Conservation (phyloP, 37 sponge, comb jelly and placozoan species). For the Tethya wilhelma region DNA sequence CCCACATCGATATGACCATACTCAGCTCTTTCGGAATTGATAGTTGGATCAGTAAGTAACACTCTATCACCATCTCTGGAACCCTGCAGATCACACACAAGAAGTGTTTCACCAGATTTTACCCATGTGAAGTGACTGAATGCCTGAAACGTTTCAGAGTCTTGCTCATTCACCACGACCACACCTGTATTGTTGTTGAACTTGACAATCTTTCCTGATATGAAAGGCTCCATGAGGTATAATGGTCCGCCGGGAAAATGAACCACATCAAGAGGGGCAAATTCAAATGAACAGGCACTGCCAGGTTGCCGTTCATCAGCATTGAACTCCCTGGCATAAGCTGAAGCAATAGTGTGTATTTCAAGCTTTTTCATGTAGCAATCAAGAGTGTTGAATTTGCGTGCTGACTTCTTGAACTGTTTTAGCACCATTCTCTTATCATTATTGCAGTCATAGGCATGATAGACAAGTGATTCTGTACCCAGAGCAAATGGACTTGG, state of each 20-base stretch:
- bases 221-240: slow-evolving; percentile 42
- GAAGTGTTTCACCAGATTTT: slow-evolving; percentile 46
- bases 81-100: slow-evolving; percentile 77
- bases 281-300: background rate
- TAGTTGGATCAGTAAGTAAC: slow-evolving; percentile 72
- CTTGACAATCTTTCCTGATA: slow-evolving; percentile 59
- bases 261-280: slow-evolving; percentile 39
- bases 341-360: slow-evolving; percentile 39
- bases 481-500: slow-evolving; percentile 70
- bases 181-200: slow-evolving; percentile 69
- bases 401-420: slow-evolving; percentile 14
- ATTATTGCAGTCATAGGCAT: slow-evolving; percentile 49
- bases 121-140: slow-evolving; percentile 77
- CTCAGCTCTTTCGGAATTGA: slow-evolving; percentile 22
- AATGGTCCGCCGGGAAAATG: background rate
- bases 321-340: slow-evolving; percentile 68
- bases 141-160: slow-evolving; percentile 63
- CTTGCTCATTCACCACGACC: slow-evolving; percentile 17
- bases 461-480: slow-evolving; percentile 50
- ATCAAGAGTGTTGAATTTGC: slow-evolving; percentile 40
- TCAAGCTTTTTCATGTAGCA: slow-evolving; percentile 51
- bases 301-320: slow-evolving; percentile 24
- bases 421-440: slow-evolving; percentile 51
- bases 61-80: background rate
- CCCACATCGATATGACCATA: slow-evolving; percentile 64